Conservation (phyloP, 2,113 vertebrate genomes). For the Phocoena sinus region DNA sequence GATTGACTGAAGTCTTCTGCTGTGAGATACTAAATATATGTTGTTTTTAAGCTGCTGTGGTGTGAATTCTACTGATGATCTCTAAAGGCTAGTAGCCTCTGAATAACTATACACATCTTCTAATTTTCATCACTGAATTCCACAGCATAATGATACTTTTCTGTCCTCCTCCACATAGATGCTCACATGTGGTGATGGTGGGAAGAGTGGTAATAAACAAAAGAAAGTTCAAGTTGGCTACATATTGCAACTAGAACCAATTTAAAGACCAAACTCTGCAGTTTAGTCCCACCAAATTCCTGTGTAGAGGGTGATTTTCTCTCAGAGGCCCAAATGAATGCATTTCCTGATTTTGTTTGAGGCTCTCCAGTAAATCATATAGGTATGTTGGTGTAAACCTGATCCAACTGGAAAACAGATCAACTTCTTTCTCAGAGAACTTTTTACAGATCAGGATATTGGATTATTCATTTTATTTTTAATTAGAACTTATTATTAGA, state of each 20-base stretch:
- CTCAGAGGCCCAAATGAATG: not conserved
- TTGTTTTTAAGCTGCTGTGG: not conserved
- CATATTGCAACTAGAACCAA: not conserved
- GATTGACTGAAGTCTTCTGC: not conserved
- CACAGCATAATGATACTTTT: not conserved
- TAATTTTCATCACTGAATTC: not conserved
- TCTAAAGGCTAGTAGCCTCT: not conserved
- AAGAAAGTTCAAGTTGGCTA: not conserved
- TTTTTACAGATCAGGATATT: not conserved
- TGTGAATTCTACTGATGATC: not conserved
- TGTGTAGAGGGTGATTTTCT: not conserved
- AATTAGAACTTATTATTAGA: not conserved
- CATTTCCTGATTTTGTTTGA: not conserved
- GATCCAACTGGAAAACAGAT: not conserved
- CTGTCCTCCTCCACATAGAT: not conserved
- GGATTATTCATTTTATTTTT: not conserved
- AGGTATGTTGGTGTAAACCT: not conserved
- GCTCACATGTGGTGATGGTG: not conserved
- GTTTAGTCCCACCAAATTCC: not conserved
- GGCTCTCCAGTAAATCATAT: not conserved
- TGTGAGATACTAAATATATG: not conserved
- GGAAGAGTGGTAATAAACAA: not conserved
- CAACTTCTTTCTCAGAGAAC: not conserved
- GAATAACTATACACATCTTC: not conserved
- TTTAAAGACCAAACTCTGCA: not conserved